Conservation (phyloP, 2,888 invertebrate genomes). For the Tolmerus cingulatus region DNA sequence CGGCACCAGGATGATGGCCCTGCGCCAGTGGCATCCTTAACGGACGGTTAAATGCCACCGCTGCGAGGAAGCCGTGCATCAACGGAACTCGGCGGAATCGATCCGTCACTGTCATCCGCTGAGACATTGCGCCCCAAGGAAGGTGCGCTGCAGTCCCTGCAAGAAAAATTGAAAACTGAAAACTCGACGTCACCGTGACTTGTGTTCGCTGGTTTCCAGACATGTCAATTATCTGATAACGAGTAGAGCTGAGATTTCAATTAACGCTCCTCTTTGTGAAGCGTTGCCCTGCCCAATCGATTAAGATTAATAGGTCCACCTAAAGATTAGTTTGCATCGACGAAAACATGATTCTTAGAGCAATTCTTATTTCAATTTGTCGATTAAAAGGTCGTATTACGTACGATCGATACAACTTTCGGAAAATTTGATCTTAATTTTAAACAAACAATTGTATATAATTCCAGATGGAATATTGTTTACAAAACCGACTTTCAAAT, state of each 20-base stretch:
- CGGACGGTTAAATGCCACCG: conserved; percentile 30
- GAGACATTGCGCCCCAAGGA: neutral
- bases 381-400: neutral
- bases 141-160: neutral
- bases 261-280: neutral
- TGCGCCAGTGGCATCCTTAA: conserved; percentile 22
- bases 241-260: conserved; percentile 32
- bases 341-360: neutral
- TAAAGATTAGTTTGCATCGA: neutral
- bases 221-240: conserved; percentile 43
- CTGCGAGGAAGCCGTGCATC: conserved; percentile 8
- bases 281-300: neutral
- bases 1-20: conserved; percentile 24
- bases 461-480: too few relatives aligned
- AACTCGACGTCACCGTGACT: conserved; percentile 38
- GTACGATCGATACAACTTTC: too few relatives aligned
- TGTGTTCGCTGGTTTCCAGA: conserved; percentile 26
- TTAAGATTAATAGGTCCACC: conserved; percentile 29
- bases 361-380: neutral
- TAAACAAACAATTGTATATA: too few relatives aligned
- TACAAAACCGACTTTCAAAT: too few relatives aligned
- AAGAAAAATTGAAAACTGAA: conserved; percentile 38
- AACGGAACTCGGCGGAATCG: conserved; percentile 28
- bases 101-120: conserved; percentile 37
- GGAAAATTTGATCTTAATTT: too few relatives aligned